Evolutionary conservation across 2,797 vertebrate species (phyloP).

Genomic region (Diplodus puntazzo): DNA sequence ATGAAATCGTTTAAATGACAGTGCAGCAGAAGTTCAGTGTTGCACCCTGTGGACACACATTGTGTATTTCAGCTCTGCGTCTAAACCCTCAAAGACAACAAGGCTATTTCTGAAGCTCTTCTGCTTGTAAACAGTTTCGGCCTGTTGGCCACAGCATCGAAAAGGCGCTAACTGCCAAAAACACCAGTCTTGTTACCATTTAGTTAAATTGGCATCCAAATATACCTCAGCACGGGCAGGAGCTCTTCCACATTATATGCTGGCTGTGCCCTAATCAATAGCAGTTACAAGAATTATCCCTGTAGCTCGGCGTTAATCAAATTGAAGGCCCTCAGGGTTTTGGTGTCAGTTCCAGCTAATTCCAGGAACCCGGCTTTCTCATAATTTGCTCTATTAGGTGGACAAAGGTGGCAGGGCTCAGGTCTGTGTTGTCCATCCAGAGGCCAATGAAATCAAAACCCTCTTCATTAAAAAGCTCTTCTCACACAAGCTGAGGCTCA

Average conservation of each 20-base stretch:
- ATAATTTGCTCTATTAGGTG: conserved; percentile 81
- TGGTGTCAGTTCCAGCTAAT: conserved; percentile 77
- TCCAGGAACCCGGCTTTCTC: conserved; percentile 76
- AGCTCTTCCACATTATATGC: conserved; percentile 71
- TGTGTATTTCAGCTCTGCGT: conserved; percentile 49
- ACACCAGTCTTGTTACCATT: conserved; percentile 69
- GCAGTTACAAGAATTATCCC: conserved; percentile 82
- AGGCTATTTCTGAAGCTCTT: conserved; percentile 70
- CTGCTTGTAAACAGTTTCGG: conserved; percentile 71
- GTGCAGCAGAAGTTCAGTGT: conserved; percentile 47
- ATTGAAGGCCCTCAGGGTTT: conserved; percentile 78
- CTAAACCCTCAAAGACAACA: conserved; percentile 73
- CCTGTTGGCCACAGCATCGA: conserved; percentile 53
- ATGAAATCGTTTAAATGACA: conserved; percentile 60
- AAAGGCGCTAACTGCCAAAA: conserved; percentile 73
- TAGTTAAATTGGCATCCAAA: conserved; percentile 87
- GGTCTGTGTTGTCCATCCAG: conserved; percentile 57
- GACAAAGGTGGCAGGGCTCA: conserved; percentile 60
- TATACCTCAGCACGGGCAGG: conserved; percentile 82
- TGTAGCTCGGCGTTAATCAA: conserved; percentile 81
- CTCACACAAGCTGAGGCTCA: conserved; percentile 27
- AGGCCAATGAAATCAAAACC: conserved; percentile 67
- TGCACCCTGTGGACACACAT: conserved; percentile 45
- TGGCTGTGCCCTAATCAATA: conserved; percentile 84
- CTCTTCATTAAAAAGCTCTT: conserved; percentile 65